These are phyloP conservation scores for Monopis laevigella DNA, from an alignment of 2,888 invertebrate genomes.

Conservation along the genomic window DNA sequence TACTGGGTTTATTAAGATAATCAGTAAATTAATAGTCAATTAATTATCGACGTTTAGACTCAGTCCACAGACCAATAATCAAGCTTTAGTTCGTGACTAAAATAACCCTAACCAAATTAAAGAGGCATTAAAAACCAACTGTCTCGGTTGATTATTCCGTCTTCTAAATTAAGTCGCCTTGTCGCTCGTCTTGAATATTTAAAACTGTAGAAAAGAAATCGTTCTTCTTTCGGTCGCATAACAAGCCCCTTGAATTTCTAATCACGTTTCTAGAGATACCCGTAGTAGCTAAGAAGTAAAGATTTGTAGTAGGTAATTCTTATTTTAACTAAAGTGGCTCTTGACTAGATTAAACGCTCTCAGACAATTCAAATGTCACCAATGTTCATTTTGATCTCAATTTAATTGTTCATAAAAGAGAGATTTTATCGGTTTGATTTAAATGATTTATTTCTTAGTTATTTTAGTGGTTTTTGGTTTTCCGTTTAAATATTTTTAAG, in stretches of 20 bases:
- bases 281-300: neutral
- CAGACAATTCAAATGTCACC: conserved; percentile 2
- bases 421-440: no score
- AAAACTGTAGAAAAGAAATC: conserved; percentile 26
- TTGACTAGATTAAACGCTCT: conserved; percentile 2
- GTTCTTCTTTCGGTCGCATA: conserved; percentile 11
- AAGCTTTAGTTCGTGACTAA: conserved; percentile 14
- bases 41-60: no score
- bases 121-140: conserved; percentile 38
- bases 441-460: no score
- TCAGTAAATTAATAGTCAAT: no score
- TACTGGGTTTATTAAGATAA: no score
- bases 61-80: conserved; percentile 1
- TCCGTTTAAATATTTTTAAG: no score
- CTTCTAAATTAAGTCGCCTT: conserved; percentile 36
- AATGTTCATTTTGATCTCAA: conserved; percentile 5
- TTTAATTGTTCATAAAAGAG: conserved; percentile 9
- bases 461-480: no score
- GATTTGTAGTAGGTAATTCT: conserved; percentile 8
- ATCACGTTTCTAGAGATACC: conserved; percentile 10
- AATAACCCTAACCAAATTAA: conserved; percentile 29
- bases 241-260: conserved; percentile 11
- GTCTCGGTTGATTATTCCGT: conserved; percentile 35
- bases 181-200: conserved; percentile 41
- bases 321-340: neutral